A percentile compares a stretch with the other conserved stretches of the same genome.
phyloP scores from a whole-genome alignment of 2,113 vertebrate genomes.

The Pachyramphus minor region DNA sequence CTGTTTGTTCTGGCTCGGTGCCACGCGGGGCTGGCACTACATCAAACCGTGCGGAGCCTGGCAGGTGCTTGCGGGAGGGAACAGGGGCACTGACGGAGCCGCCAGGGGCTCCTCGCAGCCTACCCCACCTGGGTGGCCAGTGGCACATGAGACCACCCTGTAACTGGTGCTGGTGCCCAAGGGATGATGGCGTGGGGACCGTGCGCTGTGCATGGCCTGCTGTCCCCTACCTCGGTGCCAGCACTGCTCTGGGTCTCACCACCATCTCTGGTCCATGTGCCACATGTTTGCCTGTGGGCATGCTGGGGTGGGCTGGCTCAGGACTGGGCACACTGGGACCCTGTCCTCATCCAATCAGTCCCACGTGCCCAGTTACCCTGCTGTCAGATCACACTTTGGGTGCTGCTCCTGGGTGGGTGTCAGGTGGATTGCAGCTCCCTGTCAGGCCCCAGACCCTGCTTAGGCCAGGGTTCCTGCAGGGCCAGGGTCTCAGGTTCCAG shows the following conservation, averaged over 20 bases:
- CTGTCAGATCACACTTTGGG: rapidly evolving
- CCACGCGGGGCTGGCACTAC: slow-evolving; percentile 47
- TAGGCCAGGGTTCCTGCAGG: rapidly evolving
- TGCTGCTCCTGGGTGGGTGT: background rate
- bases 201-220: rapidly evolving
- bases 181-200: background rate
- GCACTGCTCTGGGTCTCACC: background rate
- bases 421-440: background rate
- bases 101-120: background rate
- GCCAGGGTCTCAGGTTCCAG: background rate
- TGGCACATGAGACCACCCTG: rapidly evolving
- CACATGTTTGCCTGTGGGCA: rapidly evolving
- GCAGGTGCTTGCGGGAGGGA: slow-evolving; percentile 19
- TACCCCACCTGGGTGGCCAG: background rate
- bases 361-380: background rate
- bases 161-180: background rate
- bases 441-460: background rate
- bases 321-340: background rate
- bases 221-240: background rate
- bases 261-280: rapidly evolving
- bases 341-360: background rate
- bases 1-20: slow-evolving; percentile 61
- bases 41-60: slow-evolving; percentile 20
- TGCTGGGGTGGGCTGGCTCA: background rate
- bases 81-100: background rate